Conservation (phyloP, 2,888 invertebrate genomes). For the Eueremaeus valkanovi region DNA sequence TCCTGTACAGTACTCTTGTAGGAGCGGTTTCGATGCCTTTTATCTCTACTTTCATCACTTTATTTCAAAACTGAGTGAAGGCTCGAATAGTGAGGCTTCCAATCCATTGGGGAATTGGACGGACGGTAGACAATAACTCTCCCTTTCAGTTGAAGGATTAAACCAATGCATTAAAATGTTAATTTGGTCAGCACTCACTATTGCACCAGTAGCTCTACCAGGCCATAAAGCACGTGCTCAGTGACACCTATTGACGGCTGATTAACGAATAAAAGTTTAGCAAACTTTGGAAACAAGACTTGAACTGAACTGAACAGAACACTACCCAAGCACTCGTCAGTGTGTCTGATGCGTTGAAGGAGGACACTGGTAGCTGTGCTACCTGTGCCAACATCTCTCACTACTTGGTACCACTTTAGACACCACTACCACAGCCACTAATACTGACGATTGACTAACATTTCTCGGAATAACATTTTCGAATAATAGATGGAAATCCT, state of each 20-base stretch:
- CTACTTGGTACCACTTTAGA: not conserved
- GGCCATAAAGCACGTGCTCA: not conserved
- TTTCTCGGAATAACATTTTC: not conserved
- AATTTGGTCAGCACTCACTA: not conserved
- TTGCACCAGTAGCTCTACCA: no score
- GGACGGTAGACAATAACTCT: conserved; percentile 6
- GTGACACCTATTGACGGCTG: not conserved
- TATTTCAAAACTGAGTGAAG: not conserved
- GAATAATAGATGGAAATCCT: not conserved
- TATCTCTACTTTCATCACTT: not conserved
- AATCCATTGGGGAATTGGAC: conserved; percentile 7
- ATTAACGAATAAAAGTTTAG: not conserved
- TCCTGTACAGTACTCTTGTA: not conserved
- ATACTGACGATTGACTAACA: not conserved
- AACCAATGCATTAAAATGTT: conserved; percentile 12
- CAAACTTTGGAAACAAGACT: not conserved
- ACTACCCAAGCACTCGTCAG: no score
- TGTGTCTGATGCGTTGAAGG: no score
- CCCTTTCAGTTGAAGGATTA: conserved; percentile 14
- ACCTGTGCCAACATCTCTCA: not conserved
- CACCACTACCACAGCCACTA: not conserved
- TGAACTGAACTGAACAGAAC: not conserved
- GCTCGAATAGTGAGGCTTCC: not conserved
- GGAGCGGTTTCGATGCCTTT: not conserved
- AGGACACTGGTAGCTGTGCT: not conserved